Evolutionary conservation across 2,113 vertebrate genomes (phyloP), one percentile per base, ranked within the genome.

Genomic region (Calypte anna): DNA sequence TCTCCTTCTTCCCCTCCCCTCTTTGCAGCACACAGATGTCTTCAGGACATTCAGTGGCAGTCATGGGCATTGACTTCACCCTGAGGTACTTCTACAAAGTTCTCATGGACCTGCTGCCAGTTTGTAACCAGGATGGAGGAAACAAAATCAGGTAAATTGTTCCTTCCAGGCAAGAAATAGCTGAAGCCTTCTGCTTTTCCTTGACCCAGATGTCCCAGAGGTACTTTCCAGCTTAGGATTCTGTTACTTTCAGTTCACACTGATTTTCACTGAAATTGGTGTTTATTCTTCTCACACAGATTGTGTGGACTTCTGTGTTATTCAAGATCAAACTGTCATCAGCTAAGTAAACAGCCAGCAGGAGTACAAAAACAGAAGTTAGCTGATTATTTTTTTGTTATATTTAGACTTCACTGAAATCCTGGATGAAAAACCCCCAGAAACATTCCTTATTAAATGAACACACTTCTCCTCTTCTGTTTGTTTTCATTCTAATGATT

Each of bases 1-100:
- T n/a, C 43, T 5, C 15, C 14, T 12, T 21, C 59, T 70, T 85
- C 80, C 1, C 4, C 27, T 63, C 25, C 40, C 51, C 48, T 51
- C 53, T n/a, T 5, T 91, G 33, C 82, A 99, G 98, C 44, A 95
- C 98, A 12, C 98, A 99, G 96, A 98, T 98, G 97, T 99, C 99
- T 69, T 92, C 98, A 33, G 99, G 99, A 40, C 99, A 99, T 63
- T 98, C 99, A 0, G 98, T 99, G 57, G 99, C 99, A 6, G 99
- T 99, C 55, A 99, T 99, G 99, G 99, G 99, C 77, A 99, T 99
- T 4, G 99, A 99, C 97, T 99, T 99, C 96, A 99, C 99, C 5
- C 98, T 99, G 9, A 97, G 99, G 20, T 99, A 99, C 96, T 99
- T 99, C 98, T 99, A 99, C 96, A 99, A 99, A 95, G 99, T 99